phyloP scores from a whole-genome alignment of 2,888 invertebrate species.

The Pardosa pseudoannulata region DNA sequence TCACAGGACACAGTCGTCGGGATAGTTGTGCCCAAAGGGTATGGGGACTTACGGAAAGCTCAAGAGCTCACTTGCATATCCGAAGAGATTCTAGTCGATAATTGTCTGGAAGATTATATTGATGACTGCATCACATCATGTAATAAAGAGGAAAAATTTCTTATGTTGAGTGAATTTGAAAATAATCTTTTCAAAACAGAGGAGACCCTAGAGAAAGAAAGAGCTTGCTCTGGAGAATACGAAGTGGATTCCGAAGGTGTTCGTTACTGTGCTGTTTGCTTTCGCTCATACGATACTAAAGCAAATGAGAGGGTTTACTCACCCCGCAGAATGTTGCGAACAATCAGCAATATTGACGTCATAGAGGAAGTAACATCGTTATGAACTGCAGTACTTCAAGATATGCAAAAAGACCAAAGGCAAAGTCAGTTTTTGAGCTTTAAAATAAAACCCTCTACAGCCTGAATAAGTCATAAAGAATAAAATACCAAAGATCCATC shows the following conservation, averaged over 20 bases:
- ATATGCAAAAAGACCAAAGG: too few species aligned
- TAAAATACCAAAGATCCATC: too few species aligned
- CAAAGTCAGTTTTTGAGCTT: too few species aligned
- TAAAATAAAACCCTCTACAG: too few species aligned
- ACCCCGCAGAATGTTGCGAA: constrained; percentile 17
- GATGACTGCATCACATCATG: constrained; percentile 75
- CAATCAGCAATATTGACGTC: constrained; percentile 58
- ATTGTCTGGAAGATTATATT: constrained; percentile 70
- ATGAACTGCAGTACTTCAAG: too few species aligned
- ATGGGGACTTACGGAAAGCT: constrained; percentile 57
- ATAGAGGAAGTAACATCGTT: constrained; percentile 68
- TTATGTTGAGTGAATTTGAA: constrained; percentile 91
- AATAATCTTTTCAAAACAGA: constrained; percentile 82
- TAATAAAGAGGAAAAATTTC: constrained; percentile 86
- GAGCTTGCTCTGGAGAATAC: not conserved
- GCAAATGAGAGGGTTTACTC: not conserved
- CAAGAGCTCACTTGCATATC: constrained; percentile 89
- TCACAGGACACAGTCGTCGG: constrained; percentile 21
- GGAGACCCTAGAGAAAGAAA: constrained; percentile 31
- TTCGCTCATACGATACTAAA: not conserved
- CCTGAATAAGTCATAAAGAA: too few species aligned
- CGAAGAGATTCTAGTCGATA: constrained; percentile 78
- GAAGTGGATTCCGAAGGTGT: not conserved
- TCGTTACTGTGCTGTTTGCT: constrained; percentile 26
- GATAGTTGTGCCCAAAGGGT: not conserved